Evolutionary conservation across 2,113 vertebrate genomes (phyloP), one percentile per base, ranked within the genome.

Genomic region (Oreochromis aureus): DNA sequence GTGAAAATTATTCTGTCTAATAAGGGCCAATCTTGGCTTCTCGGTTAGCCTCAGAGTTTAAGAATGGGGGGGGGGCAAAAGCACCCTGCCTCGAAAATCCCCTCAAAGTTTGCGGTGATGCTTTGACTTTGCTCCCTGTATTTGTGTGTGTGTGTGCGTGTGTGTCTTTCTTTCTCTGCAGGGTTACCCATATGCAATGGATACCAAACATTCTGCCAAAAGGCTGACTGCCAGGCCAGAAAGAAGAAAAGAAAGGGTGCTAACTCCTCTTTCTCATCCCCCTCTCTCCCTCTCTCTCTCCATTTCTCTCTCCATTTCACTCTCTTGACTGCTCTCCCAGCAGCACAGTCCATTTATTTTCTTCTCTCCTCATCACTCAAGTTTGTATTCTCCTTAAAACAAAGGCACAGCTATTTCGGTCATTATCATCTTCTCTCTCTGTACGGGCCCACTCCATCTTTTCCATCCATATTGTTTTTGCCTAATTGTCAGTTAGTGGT

Each of bases 1-100:
- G 96, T 96, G 82, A 90, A 89, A 93, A 93, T 93, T 90, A 91
- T 94, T 92, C 80, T 89, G 87, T 71, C 66, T 92, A 91, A 93
- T 88, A 84, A 85, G 48, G 78, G 71, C 85, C 86, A 39, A 89
- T 91, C 53, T 76, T 84, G 84, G 87, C 84, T 89, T 63, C 71
- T 91, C 73, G 51, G 61, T 91, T 69, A 84, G 84, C 88, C 84
- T 89, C 83, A 79, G 87, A 85, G 76, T 90, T 86, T 13, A 73
- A 76, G 41, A 81, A 78, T 51, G 24, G 69, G 41, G 44, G 66
- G 36, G 11, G 6, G 5, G n/a, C n/a, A n/a, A 10, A 44, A 83
- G 30, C 66, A 78, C 80, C 39, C 84, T 80, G 79, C 81, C 58
- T 80, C 7, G 10, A 90, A 92, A 90, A 91, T 86, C 86, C 83